Conservation (phyloP, 2,888 invertebrate species). For the Lissocephala sabroskyi region DNA sequence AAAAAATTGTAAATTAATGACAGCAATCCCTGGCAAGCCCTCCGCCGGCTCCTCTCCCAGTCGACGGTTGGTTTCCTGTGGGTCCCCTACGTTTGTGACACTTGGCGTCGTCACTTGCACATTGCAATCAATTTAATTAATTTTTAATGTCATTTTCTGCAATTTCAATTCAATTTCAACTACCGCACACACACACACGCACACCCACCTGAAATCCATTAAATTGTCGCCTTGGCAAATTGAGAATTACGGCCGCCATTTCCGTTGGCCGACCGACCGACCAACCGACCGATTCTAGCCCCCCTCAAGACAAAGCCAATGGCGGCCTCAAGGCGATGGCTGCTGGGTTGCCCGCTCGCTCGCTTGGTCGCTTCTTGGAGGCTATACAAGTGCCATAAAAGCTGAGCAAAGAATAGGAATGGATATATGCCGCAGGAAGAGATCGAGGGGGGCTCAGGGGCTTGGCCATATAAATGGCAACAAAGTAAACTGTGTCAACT, state of each 20-base stretch:
- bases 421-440: too few relatives aligned
- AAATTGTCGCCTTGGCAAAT: constrained; percentile 68
- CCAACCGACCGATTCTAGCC: constrained; percentile 30
- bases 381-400: constrained; percentile 56
- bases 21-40: constrained; percentile 13
- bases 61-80: too few relatives aligned
- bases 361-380: too few relatives aligned
- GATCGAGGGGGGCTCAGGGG: background rate
- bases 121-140: constrained; percentile 69
- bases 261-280: too few relatives aligned
- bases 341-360: too few relatives aligned
- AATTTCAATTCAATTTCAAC: constrained; percentile 64
- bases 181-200: constrained; percentile 20
- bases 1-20: constrained; percentile 23
- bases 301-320: constrained; percentile 6
- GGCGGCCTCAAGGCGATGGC: background rate
- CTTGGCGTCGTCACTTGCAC: constrained; percentile 38
- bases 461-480: constrained; percentile 59
- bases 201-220: constrained; percentile 52
- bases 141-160: constrained; percentile 68
- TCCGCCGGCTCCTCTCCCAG: constrained; percentile 7
- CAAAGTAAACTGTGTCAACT: constrained; percentile 64
- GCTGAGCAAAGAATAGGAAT: constrained; percentile 24
- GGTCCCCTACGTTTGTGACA: constrained; percentile 25
- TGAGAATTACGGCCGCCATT: constrained; percentile 65